Evolutionary conservation across 2,888 invertebrate genomes (phyloP).

Genomic region (Tryphoninae sp.): DNA sequence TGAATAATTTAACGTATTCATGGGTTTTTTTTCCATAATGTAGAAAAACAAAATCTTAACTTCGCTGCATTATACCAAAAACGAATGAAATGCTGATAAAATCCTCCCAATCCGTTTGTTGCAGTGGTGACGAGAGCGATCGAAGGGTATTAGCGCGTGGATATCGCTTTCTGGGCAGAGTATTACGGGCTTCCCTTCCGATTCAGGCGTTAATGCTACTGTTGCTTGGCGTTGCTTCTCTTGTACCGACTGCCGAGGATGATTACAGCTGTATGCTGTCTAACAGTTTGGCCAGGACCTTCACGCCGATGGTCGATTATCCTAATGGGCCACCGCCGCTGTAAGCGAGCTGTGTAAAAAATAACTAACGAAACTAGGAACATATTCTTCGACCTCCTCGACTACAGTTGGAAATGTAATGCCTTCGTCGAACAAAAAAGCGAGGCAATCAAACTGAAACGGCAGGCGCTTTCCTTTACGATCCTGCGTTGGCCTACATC

Average conservation of each 20-base stretch:
- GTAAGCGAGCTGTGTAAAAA: constrained; percentile 80
- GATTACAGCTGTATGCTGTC: constrained; percentile 93
- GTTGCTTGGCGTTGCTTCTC: constrained; percentile 94
- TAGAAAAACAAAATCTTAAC: constrained; percentile 15
- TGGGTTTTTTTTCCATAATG: constrained; percentile 9
- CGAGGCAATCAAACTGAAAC: constrained; percentile 24
- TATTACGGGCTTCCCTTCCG: constrained; percentile 94
- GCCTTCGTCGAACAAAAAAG: neutral
- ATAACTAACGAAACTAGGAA: constrained; percentile 9
- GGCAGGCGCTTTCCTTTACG: constrained; percentile 38
- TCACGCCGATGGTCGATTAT: constrained; percentile 95
- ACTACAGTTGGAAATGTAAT: constrained; percentile 25
- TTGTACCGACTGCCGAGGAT: constrained; percentile 94
- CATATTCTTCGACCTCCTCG: constrained; percentile 14
- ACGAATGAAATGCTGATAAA: neutral
- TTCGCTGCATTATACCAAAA: neutral
- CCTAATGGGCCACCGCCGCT: constrained; percentile 97
- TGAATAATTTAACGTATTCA: constrained; percentile 32
- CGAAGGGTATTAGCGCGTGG: constrained; percentile 88
- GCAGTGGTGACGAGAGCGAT: constrained; percentile 82
- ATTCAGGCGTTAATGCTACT: constrained; percentile 97
- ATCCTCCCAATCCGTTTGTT: constrained; percentile 69
- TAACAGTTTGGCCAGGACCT: constrained; percentile 90
- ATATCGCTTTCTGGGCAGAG: constrained; percentile 93
- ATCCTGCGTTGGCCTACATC: constrained; percentile 57